Evolutionary conservation across 1,140 invertebrate species (phyloP).

Genomic region (Tetramorium alpestre): DNA sequence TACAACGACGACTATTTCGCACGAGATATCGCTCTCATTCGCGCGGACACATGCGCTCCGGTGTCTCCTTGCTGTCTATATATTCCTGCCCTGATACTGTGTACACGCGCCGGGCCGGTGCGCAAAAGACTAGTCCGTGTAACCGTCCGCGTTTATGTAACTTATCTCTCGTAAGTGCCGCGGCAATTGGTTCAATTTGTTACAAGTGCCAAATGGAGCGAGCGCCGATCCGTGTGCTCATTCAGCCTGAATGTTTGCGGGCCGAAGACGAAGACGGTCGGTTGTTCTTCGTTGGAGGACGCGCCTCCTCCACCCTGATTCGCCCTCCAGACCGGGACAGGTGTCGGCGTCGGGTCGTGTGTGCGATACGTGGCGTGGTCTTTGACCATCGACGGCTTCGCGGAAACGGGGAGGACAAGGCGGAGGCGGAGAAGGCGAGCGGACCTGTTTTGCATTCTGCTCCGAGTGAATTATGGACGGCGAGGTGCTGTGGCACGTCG

Average conservation of each 20-base stretch:
- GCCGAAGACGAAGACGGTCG: constrained; percentile 41
- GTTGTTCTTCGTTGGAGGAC: constrained; percentile 27
- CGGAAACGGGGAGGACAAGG: constrained; percentile 3
- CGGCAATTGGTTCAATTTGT: constrained; percentile 71
- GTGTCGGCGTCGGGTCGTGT: background rate
- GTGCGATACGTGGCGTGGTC: background rate
- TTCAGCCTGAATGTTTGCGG: constrained; percentile 46
- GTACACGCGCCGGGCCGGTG: constrained; percentile 34
- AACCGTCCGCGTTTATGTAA: constrained; percentile 64
- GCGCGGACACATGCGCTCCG: constrained; percentile 5
- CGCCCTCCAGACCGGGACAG: background rate
- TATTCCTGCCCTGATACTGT: background rate
- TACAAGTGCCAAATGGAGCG: constrained; percentile 40
- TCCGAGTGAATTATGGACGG: constrained; percentile 64
- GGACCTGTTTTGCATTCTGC: constrained; percentile 65
- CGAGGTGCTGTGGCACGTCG: constrained; percentile 52
- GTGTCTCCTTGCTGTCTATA: background rate
- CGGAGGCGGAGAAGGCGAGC: background rate
- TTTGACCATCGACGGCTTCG: constrained; percentile 41
- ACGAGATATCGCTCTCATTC: constrained; percentile 32
- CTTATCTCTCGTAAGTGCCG: constrained; percentile 63
- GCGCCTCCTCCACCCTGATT: background rate
- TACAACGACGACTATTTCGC: constrained; percentile 9
- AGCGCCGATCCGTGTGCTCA: constrained; percentile 26
- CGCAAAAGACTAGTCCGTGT: constrained; percentile 37